A percentile compares a stretch with the other conserved stretches of the same genome.
These are phyloP conservation scores for Hippocampus guttulatus DNA, from an alignment of 2,113 vertebrate species.

Conservation along the genomic window DNA sequence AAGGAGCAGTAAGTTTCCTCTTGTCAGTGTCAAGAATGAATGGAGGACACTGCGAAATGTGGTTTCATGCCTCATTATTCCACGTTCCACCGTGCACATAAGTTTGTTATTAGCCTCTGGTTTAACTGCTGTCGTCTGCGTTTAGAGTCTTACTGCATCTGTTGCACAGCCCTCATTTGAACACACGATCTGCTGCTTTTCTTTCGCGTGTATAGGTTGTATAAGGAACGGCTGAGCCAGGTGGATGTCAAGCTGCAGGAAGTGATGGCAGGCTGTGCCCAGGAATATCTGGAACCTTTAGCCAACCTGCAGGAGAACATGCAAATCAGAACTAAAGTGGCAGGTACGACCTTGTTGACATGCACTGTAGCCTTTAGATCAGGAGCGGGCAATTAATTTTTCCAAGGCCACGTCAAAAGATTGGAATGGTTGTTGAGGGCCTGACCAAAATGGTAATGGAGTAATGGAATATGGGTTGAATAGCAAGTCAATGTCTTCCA, in stretches of 20 bases:
- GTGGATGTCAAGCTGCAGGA: constrained; percentile 98
- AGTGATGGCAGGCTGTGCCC: constrained; percentile 94
- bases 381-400: background rate
- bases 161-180: background rate
- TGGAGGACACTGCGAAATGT: background rate
- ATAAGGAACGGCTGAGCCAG: constrained; percentile 95
- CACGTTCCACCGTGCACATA: background rate
- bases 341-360: constrained; percentile 71
- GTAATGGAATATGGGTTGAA: no score
- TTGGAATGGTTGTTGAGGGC: no score
- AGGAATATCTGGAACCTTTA: constrained; percentile 95
- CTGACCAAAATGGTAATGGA: no score
- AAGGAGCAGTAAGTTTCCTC: constrained; percentile 90
- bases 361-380: background rate
- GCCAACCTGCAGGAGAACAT: constrained; percentile 98
- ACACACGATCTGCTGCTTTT: background rate
- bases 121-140: background rate
- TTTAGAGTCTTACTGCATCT: no score
- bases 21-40: background rate
- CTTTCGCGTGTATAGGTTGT: constrained; percentile 72
- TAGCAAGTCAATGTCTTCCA: no score
- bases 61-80: background rate
- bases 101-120: background rate
- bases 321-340: constrained; percentile 98
- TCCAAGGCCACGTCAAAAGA: background rate